Base-by-base conservation (phyloP, 2,113 vertebrate species). In the Chaetura pelagica region DNA sequence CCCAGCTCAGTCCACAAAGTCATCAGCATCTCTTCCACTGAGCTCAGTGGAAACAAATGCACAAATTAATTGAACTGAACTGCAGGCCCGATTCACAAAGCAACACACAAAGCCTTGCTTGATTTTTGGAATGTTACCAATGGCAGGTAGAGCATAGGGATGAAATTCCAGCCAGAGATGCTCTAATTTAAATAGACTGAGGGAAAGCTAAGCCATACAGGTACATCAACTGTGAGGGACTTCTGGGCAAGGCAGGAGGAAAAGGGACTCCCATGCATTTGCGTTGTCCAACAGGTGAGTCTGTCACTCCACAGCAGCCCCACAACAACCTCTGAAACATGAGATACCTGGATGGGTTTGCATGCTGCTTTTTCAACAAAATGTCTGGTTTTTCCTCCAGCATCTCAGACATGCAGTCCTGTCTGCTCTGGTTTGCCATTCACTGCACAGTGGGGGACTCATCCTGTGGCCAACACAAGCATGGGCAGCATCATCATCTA, bases 241-340 rank as follows among this genome's bases (percentile, higher is more conserved):
- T 38, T 57, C 78, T n/a, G 62, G 52, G n/a, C 79, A 84, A 63
- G 68, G 83, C 63, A 86, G 78, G n/a, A 90, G 40, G 30, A 79
- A 59, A 83, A 67, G 17, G 16, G 23, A 46, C 9, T 32, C 66
- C 34, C 14, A 0, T 11, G 34, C 38, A 38, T 52, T 35, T 59
- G 66, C 29, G 52, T 42, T 2, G 0, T 51, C 62, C 66, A 80
- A 1, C 16, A 63, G 74, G 44, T 34, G 20, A 68, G 20, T 35
- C 46, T 20, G 29, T 18, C 30, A 29, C 72, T 51, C 38, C 85
- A 54, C 51, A 29, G 7, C 15, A 40, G 66, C 19, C 21, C 27
- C 40, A 15, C 24, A 55, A 21, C 68, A 55, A 55, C 16, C 35
- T 15, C 9, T 11, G 67, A 32, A 24, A 34, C 0, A 1, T 1